Percentiles rank a stretch among this genome's conserved stretches.
phyloP scores from a whole-genome alignment of 2,113 vertebrate species.

The Erythrolamprus reginae region DNA sequence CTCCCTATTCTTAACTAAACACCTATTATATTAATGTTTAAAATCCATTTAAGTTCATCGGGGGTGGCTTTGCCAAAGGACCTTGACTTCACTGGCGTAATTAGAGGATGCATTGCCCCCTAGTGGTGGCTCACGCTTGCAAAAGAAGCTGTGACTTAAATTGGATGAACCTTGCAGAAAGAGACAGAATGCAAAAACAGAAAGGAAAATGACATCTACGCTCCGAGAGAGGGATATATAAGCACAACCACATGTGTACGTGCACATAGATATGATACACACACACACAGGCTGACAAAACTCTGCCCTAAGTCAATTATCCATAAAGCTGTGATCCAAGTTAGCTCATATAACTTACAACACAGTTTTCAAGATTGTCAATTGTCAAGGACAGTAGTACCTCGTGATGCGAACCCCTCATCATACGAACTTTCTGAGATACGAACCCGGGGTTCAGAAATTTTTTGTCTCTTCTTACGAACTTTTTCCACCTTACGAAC shows the following conservation, averaged over 20 bases:
- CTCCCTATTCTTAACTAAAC: constrained; percentile 58
- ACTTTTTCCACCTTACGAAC: no score
- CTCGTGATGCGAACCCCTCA: no score
- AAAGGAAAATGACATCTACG: constrained; percentile 52
- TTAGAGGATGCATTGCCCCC: constrained; percentile 72
- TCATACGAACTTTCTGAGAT: no score
- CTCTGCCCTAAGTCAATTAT: neutral
- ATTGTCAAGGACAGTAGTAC: no score
- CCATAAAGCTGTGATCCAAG: neutral
- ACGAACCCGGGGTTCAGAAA: no score
- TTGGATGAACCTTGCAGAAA: constrained; percentile 60
- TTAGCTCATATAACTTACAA: neutral
- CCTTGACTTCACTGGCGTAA: constrained; percentile 46
- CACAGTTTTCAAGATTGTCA: neutral
- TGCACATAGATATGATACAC: neutral
- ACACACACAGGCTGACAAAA: neutral
- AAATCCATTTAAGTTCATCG: constrained; percentile 66
- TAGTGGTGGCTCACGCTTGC: constrained; percentile 61
- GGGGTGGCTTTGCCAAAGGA: constrained; percentile 45
- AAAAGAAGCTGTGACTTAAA: constrained; percentile 61
- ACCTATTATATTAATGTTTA: constrained; percentile 63
- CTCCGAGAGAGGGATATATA: neutral
- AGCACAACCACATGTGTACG: neutral
- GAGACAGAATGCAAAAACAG: constrained; percentile 52
- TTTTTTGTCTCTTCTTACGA: no score